A percentile compares a stretch with the other conserved stretches of the same genome.
Evolutionary conservation across 2,797 vertebrate genomes (phyloP).

Genomic region (Pipistrellus pygmaeus): DNA sequence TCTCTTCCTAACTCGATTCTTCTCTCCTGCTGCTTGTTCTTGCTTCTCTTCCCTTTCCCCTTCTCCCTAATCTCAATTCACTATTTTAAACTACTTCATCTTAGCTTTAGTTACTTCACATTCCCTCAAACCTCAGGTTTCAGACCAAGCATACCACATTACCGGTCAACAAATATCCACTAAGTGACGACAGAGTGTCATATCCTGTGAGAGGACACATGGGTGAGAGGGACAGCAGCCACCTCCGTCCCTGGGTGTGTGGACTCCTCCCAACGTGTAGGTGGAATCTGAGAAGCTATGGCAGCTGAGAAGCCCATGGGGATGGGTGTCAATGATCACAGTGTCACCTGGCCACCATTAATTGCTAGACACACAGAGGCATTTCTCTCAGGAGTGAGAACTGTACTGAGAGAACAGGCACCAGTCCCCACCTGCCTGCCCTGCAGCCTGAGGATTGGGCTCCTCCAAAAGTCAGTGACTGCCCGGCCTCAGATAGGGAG

Average conservation of each 20-base stretch:
- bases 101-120: neutral
- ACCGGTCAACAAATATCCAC: neutral
- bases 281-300: no score
- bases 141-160: neutral
- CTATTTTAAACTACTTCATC: neutral
- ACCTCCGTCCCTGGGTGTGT: fast-evolving
- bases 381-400: neutral
- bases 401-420: neutral
- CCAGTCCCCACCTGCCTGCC: neutral
- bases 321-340: neutral
- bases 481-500: neutral
- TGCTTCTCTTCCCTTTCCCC: no score
- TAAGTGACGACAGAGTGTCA: neutral
- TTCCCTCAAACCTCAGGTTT: neutral
- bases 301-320: fast-evolving
- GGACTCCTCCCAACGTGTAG: neutral
- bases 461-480: neutral
- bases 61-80: neutral
- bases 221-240: fast-evolving
- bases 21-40: neutral
- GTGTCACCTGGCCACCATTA: neutral
- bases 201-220: neutral
- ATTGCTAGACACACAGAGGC: fast-evolving
- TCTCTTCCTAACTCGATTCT: neutral
- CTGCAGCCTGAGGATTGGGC: neutral